Percentiles rank a stretch among this genome's conserved stretches.
These are phyloP conservation scores for Progne subis DNA, from an alignment of 2,113 vertebrate genomes.

Conservation along the genomic window DNA sequence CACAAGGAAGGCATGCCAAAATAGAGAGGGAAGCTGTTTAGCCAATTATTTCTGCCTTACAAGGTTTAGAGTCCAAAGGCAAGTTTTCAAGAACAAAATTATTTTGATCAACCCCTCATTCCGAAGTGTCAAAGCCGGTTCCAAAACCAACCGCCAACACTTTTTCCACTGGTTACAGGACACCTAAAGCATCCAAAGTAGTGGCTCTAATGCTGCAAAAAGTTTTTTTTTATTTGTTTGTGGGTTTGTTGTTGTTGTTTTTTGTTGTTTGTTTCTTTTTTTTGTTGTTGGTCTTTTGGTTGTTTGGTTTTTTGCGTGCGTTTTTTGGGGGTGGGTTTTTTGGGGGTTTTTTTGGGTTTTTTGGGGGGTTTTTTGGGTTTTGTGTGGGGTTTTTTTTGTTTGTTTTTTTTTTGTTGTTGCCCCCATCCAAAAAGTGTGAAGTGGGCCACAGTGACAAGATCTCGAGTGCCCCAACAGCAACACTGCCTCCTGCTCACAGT, in stretches of 20 bases:
- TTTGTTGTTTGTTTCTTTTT: not conserved
- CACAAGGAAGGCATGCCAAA: not conserved
- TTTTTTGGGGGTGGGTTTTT: not conserved
- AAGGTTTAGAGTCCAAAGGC: not conserved
- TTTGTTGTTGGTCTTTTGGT: not conserved
- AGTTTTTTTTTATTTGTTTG: not conserved
- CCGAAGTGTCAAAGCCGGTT: not conserved
- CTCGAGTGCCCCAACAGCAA: not conserved
- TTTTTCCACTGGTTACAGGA: not conserved
- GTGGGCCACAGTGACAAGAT: not conserved
- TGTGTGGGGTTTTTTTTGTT: too few relatives aligned
- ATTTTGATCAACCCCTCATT: not conserved
- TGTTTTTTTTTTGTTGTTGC: not conserved
- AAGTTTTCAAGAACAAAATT: not conserved
- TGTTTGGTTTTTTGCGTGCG: not conserved
- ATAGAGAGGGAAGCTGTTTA: not conserved
- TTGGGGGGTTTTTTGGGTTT: too few relatives aligned
- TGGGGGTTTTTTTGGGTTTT: too few relatives aligned
- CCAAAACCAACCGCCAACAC: not conserved
- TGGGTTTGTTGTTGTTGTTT: not conserved
- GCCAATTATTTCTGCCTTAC: not conserved
- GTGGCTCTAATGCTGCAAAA: not conserved
- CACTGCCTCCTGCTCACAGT: not conserved
- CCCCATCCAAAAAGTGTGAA: not conserved
- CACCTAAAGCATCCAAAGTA: not conserved